Evolutionary conservation across 2,888 invertebrate species (phyloP), one percentile per base, ranked within the genome.

Genomic region (Cordylochernes scorpioides): DNA sequence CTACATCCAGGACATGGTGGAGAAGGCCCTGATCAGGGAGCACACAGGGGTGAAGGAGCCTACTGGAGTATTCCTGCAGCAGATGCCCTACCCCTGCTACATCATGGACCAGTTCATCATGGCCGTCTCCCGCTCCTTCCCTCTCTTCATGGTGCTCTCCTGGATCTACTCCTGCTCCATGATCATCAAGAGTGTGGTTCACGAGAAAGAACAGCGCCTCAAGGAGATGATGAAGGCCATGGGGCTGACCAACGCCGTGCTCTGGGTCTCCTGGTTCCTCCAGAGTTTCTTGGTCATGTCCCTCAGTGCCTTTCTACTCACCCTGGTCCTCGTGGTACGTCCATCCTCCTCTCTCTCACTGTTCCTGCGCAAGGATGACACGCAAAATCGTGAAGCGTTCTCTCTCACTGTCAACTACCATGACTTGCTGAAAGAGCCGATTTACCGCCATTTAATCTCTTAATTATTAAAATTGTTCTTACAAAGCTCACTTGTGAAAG

Each of bases 1-100:
- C 2, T 74, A 73, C 49, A 59, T 84, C 9, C 77, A 77, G 49
- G 80, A 84, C 45, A 60, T 75, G 42, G 53, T 84, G 9, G 80
- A 82, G 49, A 63, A 66, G 35, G 71, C 69, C 4, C 67, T 82
- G 33, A 69, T 82, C 27, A 56, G 63, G 38, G 54, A 64, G 16
- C 62, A 68, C 5, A 56, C 61, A 1, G 51, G 44, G 12, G 29
- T 46, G 25, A 25, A 33, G 7, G 36, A 37, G 27, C 37, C 45
- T 5, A 56, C 57, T 8, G 63, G 67, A 5, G 61, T 72, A 3
- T 64, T 68, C 39, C 64, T 74, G 1, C 78, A 82, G 48, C 59
- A 60, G 45, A 57, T 59, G 38, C 61, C 61, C 1, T 59, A 55
- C 41, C 59, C 60, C 1, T 62, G 61, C 40, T 74, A 71, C 48